Base-by-base conservation (phyloP, 2,797 vertebrate species). In the Mastacembelus armatus region DNA sequence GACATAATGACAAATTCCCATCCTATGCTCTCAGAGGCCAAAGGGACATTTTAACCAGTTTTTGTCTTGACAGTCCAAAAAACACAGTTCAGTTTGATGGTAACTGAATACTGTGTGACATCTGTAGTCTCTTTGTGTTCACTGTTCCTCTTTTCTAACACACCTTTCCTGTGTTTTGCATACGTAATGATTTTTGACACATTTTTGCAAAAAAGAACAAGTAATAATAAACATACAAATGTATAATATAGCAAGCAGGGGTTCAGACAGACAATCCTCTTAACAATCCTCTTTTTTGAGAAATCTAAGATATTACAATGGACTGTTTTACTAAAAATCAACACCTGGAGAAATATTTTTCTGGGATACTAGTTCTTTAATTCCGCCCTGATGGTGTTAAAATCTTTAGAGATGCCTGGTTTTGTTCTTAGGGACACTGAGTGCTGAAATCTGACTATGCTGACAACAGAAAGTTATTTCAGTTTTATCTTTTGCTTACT, bases 131-230 rank as follows among this genome's bases (percentile, higher is more conserved):
- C 39, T 62, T 39, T 59, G 45, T 75, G 29, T 43, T 16, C 30
- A 8, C 30, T 19, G 38, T 58, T 78, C 57, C 51, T 73, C 43
- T 74, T 77, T 68, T 11, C 47, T 29, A 21, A 50, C 42, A 33
- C 15, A 3, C 15, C 21, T 15, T 47, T 43, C 59, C 32, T 43
- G 10, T 22, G 29, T 48, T 82, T 73, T 54, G 40, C 44, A 55
- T 18, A 35, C 29, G 32, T 40, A 21, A 15, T 18, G 15, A 24
- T 43, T 80, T 44, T n/a, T n/a, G n/a, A n/a, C n/a, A n/a, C n/a
- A n/a, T n/a, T n/a, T n/a, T n/a, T n/a, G n/a, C n/a, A n/a, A 14
- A 21, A 32, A 22, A 24, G 22, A 30, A 29, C 7, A 11, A 42
- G 32, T 10, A 49, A 3, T 10, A 49, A 24, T 2, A 63, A 7